phyloP scores from a whole-genome alignment of 2,797 vertebrate genomes.

The Melopsittacus undulatus region DNA sequence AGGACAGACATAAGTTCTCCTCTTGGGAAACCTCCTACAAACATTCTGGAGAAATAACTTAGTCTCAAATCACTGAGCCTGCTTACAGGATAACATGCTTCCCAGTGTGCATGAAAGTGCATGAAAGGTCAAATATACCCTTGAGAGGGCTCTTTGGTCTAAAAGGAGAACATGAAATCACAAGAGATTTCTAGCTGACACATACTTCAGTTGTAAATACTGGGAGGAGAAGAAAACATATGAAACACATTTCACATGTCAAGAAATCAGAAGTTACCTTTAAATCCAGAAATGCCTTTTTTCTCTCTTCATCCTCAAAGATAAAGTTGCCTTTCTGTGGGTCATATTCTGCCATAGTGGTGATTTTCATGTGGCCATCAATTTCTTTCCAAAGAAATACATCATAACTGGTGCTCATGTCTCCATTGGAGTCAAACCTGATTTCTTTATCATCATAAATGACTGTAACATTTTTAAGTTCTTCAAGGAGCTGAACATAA shows the following conservation, averaged over 20 bases:
- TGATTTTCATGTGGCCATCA: conserved; percentile 60
- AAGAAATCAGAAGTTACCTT: conserved; percentile 73
- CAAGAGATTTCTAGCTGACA: not conserved
- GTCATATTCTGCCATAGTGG: conserved; percentile 81
- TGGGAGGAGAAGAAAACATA: not conserved
- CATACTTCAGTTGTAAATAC: not conserved
- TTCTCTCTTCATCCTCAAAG: conserved; percentile 63
- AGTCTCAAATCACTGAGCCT: not conserved
- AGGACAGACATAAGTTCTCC: not conserved
- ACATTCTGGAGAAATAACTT: not conserved
- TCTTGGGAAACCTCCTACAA: not conserved
- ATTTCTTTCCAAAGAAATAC: conserved; percentile 82
- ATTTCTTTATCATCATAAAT: conserved; percentile 67
- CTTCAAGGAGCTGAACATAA: conserved; percentile 77
- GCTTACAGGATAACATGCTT: not conserved
- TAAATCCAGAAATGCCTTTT: conserved; percentile 71
- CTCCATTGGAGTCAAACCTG: conserved; percentile 81
- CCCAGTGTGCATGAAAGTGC: not conserved
- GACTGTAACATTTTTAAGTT: conserved; percentile 75
- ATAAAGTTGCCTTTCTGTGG: conserved; percentile 73
- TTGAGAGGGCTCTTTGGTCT: not conserved
- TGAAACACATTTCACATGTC: not conserved
- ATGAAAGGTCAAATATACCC: not conserved
- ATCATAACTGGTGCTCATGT: conserved; percentile 85
- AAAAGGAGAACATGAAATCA: not conserved